Base-by-base conservation (phyloP, 2,888 invertebrate genomes). In the Cataglyphis cursor region DNA sequence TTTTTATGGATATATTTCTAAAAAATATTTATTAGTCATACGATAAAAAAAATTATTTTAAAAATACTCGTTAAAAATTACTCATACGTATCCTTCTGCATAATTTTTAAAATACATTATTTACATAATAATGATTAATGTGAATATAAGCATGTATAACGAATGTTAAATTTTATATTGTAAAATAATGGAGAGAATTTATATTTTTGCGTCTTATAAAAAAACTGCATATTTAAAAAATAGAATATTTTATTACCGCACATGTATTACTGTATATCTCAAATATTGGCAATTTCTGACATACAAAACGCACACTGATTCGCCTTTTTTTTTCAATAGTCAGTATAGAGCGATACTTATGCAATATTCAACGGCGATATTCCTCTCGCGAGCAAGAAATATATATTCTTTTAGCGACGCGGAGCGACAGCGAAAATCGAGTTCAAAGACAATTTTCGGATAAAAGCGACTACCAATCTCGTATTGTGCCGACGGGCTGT, bases 401-500 rank as follows among this genome's bases (percentile, higher is more conserved):
- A 18, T 68, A 57, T 31, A 44, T 78, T 78, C 57, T 64, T 44
- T 68, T 57, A 66, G 44, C 68, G 44, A 48, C 3, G 65, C 44
- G 41, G n/a, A 31, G 31, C 74, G 64, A 28, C 41, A 28, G 41
- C 51, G 85, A 83, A 80, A 81, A 85, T 81, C 81, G 72, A 81
- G 59, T 72, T 81, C 72, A 73, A 84, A 72, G 76, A 82, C 73
- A 84, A 64, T 82, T 81, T 66, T 44, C 61, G 62, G 81, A 80
- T 74, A 74, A 82, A 85, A 82, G 59, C 80, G 59, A 65, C 21
- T 59, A 83, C 81, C 81, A 81, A 89, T 82, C 73, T 85, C 65
- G 84, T 59, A 65, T 59, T 61, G 48, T 70, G 75, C 70, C 85
- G 68, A 80, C 84, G 68, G 54, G 44, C 64, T 82, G 84, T 85